Conservation (phyloP, 2,888 invertebrate genomes). For the Polymixis flavicincta region DNA sequence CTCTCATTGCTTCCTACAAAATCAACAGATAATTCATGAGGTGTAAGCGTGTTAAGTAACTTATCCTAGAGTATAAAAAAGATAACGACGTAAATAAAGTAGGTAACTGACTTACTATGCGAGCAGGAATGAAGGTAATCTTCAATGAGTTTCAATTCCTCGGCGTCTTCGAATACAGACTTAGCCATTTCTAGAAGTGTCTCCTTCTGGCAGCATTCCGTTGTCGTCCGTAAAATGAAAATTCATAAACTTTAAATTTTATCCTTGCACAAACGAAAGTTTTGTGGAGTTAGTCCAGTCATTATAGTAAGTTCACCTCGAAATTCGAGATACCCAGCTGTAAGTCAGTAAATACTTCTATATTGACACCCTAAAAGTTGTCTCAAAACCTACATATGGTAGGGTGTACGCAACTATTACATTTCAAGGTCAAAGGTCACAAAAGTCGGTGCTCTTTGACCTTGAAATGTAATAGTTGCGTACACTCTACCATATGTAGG, state of each 20-base stretch:
- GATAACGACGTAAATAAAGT: neutral
- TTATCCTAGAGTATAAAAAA: neutral
- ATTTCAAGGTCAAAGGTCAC: too few species aligned
- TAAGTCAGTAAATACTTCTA: too few species aligned
- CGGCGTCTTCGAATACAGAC: constrained; percentile 78
- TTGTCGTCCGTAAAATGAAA: constrained; percentile 74
- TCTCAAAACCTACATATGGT: too few species aligned
- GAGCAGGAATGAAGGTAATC: constrained; percentile 82
- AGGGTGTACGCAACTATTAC: too few species aligned
- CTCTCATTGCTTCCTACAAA: neutral
- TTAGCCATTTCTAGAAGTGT: constrained; percentile 78
- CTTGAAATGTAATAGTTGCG: too few species aligned
- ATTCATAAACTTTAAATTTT: neutral
- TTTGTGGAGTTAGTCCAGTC: neutral
- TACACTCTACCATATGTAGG: too few species aligned
- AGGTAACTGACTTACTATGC: constrained; percentile 72
- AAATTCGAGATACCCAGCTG: too few species aligned
- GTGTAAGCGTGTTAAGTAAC: neutral
- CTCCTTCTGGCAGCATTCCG: constrained; percentile 82
- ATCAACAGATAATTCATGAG: neutral
- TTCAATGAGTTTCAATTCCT: constrained; percentile 80
- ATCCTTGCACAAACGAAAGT: neutral
- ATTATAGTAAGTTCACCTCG: too few species aligned
- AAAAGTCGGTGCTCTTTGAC: too few species aligned
- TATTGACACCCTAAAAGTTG: too few species aligned